phyloP scores from a whole-genome alignment of 2,113 vertebrate genomes.

The Gallinago undulata region DNA sequence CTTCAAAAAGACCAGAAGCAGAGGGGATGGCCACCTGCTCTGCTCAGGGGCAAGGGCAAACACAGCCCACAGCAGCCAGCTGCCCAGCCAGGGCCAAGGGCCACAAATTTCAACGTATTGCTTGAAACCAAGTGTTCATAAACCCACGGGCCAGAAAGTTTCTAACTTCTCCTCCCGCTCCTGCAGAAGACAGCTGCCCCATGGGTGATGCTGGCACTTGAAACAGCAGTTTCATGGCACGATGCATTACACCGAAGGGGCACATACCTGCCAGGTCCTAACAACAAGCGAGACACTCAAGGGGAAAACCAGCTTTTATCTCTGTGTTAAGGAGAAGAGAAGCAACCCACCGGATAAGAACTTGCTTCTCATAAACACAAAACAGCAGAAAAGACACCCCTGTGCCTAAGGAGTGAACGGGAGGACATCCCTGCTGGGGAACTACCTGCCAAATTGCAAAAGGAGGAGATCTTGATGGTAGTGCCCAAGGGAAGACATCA shows the following conservation, averaged over 20 bases:
- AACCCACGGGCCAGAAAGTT: not conserved
- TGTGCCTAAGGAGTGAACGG: fast-evolving
- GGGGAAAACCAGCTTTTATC: slow-evolving; percentile 1
- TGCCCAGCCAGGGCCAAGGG: not conserved
- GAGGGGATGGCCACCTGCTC: not conserved
- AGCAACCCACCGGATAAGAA: not conserved
- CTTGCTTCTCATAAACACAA: not conserved
- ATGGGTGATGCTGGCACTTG: not conserved
- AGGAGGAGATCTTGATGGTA: slow-evolving; percentile 2
- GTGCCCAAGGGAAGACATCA: slow-evolving; percentile 26
- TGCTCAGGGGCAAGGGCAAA: fast-evolving
- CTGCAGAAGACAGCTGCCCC: not conserved
- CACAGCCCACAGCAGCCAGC: not conserved
- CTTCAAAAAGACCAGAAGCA: not conserved
- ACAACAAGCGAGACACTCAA: not conserved
- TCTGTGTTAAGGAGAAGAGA: not conserved
- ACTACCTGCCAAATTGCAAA: slow-evolving; percentile 16
- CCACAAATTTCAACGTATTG: not conserved
- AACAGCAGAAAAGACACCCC: not conserved
- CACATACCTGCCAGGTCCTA: slow-evolving; percentile 18
- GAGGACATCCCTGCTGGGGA: slow-evolving; percentile 19
- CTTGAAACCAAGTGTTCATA: not conserved
- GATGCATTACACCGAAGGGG: not conserved
- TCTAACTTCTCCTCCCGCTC: not conserved
- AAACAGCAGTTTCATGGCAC: not conserved